Evolutionary conservation across 2,888 invertebrate species (phyloP).

Genomic region (Minunthozetes semirufus): DNA sequence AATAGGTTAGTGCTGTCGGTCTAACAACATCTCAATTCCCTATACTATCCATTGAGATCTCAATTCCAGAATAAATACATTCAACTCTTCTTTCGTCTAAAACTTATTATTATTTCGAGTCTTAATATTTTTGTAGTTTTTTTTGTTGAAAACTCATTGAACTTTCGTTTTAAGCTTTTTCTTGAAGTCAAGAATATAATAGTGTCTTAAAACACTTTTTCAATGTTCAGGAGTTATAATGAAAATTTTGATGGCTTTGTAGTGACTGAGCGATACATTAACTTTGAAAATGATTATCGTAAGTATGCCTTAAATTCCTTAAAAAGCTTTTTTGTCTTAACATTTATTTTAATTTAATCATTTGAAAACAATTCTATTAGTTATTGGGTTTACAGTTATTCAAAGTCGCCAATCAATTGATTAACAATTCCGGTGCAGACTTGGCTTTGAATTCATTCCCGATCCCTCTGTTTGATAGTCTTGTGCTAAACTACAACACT

Average conservation of each 20-base stretch:
- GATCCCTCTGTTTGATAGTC: neutral
- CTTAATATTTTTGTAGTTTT: too few species aligned
- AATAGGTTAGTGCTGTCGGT: too few species aligned
- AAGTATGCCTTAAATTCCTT: neutral
- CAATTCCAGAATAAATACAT: too few species aligned
- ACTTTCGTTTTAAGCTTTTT: too few species aligned
- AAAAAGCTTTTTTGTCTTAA: neutral
- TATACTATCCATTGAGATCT: too few species aligned
- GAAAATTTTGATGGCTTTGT: neutral
- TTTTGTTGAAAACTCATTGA: too few species aligned
- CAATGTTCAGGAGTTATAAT: neutral
- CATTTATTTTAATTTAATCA: neutral
- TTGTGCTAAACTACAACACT: neutral
- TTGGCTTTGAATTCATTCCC: neutral
- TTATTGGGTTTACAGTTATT: neutral
- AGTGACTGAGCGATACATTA: too few species aligned
- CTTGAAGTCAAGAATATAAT: too few species aligned
- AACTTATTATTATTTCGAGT: too few species aligned
- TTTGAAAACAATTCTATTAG: neutral
- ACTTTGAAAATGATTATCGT: neutral
- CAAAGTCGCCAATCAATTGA: conserved; percentile 5
- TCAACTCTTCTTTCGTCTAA: too few species aligned
- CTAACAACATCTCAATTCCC: too few species aligned
- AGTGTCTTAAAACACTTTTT: too few species aligned
- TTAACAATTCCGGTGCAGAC: neutral